Evolutionary conservation across 2,113 vertebrate species (phyloP).

Genomic region (Poecile atricapillus): DNA sequence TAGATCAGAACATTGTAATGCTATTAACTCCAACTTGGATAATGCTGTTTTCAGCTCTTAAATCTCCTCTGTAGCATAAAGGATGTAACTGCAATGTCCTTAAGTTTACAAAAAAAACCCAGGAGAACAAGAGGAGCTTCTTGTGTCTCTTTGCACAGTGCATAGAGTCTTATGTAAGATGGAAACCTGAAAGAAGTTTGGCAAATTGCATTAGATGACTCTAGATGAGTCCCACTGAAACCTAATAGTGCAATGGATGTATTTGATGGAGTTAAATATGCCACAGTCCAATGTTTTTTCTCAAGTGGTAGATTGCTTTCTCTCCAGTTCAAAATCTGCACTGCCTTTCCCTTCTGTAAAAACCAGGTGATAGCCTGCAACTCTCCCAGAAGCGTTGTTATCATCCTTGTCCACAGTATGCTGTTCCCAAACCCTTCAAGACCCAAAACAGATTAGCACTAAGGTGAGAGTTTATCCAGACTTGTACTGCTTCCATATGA

Average conservation of each 20-base stretch:
- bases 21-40: not conserved
- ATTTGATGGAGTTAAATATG: not conserved
- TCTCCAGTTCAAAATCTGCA: slow-evolving; percentile 44
- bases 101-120: not conserved
- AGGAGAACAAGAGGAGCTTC: slow-evolving; percentile 4
- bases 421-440: slow-evolving; percentile 51
- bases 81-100: not conserved
- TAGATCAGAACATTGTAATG: not conserved
- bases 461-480: slow-evolving; percentile 50
- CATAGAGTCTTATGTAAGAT: not conserved
- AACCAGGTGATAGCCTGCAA: slow-evolving; percentile 52
- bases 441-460: slow-evolving; percentile 48
- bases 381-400: slow-evolving; percentile 40
- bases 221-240: not conserved
- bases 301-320: slow-evolving; percentile 35
- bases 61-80: not conserved
- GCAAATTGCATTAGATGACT: not conserved
- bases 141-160: not conserved
- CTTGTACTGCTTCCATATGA: slow-evolving; percentile 11
- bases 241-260: not conserved
- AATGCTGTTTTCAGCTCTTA: not conserved
- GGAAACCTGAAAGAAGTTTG: not conserved
- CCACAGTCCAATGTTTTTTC: slow-evolving; percentile 20
- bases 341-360: slow-evolving; percentile 65
- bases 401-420: slow-evolving; percentile 60